A percentile compares a stretch with the other conserved stretches of the same genome.
Conservation (phyloP, 2,888 invertebrate species). For the Volucella inflata region DNA sequence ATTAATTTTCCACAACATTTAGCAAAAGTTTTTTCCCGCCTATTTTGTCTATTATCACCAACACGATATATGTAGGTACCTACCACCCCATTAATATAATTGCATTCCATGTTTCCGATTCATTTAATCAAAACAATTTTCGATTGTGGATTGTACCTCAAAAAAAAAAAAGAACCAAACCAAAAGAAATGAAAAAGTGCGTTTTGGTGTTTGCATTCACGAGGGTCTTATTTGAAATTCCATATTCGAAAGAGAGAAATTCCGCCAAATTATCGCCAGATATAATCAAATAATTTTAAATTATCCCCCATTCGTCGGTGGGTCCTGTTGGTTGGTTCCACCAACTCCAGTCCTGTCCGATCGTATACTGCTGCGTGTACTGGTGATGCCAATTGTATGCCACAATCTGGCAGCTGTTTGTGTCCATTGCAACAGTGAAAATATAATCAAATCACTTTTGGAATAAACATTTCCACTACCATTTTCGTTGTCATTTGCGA, state of each 20-base stretch:
- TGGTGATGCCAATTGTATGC: background rate
- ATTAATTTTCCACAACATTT: too few species aligned
- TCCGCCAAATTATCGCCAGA: conserved; percentile 56
- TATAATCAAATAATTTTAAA: conserved; percentile 65
- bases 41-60: too few species aligned
- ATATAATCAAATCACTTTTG: conserved; percentile 67
- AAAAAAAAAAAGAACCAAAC: background rate
- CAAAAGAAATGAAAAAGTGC: background rate
- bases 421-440: conserved; percentile 55
- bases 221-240: conserved; percentile 11
- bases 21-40: too few species aligned
- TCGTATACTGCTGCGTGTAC: too few species aligned
- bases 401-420: conserved; percentile 26
- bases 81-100: conserved; percentile 22
- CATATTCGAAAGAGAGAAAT: conserved; percentile 11
- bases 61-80: too few species aligned
- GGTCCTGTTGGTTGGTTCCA: background rate
- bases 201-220: too few species aligned
- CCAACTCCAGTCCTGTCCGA: too few species aligned
- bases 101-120: conserved; percentile 37
- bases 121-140: conserved; percentile 64
- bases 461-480: conserved; percentile 48
- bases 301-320: background rate
- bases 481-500: background rate
- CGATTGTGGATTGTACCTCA: conserved; percentile 19